Conservation (phyloP, 37 sponge, comb jelly and placozoan species). For the Corticium candelabrum region DNA sequence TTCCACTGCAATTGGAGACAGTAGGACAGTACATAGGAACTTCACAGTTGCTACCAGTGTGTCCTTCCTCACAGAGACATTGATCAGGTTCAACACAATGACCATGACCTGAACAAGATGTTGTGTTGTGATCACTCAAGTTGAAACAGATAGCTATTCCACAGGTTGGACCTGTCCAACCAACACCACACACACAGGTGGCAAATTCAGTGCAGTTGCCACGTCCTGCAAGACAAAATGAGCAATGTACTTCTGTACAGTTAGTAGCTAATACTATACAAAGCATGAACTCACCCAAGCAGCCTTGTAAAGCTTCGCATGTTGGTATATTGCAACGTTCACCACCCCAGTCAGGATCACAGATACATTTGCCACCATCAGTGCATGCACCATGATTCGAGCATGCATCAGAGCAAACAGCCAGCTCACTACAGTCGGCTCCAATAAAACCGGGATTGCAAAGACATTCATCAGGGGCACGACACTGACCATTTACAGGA, state of each 20-base stretch:
- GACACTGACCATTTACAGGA: neutral
- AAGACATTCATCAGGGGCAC: neutral
- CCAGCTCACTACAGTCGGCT: neutral
- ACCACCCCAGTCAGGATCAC: neutral
- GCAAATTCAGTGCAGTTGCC: neutral
- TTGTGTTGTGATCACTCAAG: neutral
- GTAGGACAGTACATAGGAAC: neutral
- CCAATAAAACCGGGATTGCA: neutral
- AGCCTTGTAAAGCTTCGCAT: neutral
- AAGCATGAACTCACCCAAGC: neutral
- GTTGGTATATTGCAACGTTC: neutral
- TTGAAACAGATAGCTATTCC: neutral
- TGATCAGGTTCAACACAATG: neutral
- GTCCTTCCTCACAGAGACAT: neutral
- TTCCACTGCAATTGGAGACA: neutral
- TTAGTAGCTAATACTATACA: neutral
- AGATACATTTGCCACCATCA: neutral
- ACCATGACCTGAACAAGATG: neutral
- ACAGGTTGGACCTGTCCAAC: neutral
- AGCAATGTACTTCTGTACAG: no score
- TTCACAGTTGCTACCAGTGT: neutral
- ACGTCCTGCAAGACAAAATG: no score
- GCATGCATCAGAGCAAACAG: neutral
- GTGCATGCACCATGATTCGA: neutral
- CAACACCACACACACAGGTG: neutral